Conservation (phyloP, 2,888 invertebrate genomes). For the Rugalucina vietnamica region DNA sequence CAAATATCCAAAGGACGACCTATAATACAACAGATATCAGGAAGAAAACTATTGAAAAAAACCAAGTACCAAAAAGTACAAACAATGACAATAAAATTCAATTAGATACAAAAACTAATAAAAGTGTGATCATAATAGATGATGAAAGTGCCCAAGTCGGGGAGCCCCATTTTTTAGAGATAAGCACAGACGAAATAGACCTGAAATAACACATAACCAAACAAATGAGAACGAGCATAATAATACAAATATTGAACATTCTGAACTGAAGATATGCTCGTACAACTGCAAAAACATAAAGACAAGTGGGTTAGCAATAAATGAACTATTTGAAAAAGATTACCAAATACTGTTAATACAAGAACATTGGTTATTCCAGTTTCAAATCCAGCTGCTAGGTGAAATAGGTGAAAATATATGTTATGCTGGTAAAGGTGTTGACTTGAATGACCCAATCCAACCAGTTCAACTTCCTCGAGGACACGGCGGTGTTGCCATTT, state of each 20-base stretch:
- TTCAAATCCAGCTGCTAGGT: neutral
- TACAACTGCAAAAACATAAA: neutral
- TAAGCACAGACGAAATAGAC: neutral
- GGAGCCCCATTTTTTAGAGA: neutral
- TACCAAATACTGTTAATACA: neutral
- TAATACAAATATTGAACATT: neutral
- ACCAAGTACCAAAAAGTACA: no score
- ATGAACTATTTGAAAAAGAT: no score
- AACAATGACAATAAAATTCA: no score
- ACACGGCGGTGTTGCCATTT: no score
- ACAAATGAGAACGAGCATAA: neutral
- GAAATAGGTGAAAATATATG: neutral
- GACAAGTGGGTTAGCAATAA: neutral
- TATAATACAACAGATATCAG: no score
- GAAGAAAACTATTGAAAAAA: no score
- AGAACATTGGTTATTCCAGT: constrained; percentile 1
- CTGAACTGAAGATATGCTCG: neutral
- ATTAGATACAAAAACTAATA: no score
- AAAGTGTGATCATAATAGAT: no score
- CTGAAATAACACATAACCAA: neutral
- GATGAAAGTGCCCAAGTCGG: no score
- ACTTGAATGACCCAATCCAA: neutral
- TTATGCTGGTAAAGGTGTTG: neutral
- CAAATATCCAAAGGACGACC: no score
- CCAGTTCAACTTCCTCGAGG: neutral